Evolutionary conservation across 2,113 vertebrate genomes (phyloP).

Genomic region (Myocastor coypus): DNA sequence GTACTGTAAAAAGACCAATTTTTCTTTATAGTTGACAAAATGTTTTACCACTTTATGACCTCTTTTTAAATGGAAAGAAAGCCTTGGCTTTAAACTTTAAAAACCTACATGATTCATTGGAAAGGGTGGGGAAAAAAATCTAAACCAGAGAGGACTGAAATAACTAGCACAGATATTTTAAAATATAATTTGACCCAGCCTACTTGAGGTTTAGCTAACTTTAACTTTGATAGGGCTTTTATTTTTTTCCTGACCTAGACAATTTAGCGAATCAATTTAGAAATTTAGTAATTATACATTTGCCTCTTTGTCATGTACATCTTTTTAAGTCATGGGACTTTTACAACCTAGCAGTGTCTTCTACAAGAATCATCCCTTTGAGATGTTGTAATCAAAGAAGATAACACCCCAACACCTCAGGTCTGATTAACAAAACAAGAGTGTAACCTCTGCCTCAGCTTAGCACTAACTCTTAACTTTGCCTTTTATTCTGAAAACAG

Average conservation of each 20-base stretch:
- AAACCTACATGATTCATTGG: neutral
- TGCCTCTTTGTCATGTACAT: neutral
- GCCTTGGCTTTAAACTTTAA: neutral
- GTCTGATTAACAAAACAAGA: neutral
- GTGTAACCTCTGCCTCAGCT: neutral
- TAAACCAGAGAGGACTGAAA: neutral
- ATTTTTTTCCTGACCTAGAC: neutral
- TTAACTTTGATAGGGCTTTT: neutral
- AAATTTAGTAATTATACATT: neutral
- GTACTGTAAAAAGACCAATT: neutral
- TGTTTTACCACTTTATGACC: neutral
- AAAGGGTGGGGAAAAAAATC: neutral
- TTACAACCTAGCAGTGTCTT: neutral
- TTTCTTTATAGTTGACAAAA: conserved; percentile 4
- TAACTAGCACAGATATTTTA: neutral
- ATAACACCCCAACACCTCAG: neutral
- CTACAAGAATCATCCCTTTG: neutral
- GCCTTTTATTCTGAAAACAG: neutral
- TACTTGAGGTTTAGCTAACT: neutral
- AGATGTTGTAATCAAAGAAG: neutral
- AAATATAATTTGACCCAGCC: neutral
- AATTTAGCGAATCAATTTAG: conserved; percentile 3
- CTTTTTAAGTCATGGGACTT: neutral
- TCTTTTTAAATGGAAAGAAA: neutral
- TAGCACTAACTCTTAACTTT: neutral